phyloP scores from a whole-genome alignment of 2,888 invertebrate genomes.

The Cordilura impudica region DNA sequence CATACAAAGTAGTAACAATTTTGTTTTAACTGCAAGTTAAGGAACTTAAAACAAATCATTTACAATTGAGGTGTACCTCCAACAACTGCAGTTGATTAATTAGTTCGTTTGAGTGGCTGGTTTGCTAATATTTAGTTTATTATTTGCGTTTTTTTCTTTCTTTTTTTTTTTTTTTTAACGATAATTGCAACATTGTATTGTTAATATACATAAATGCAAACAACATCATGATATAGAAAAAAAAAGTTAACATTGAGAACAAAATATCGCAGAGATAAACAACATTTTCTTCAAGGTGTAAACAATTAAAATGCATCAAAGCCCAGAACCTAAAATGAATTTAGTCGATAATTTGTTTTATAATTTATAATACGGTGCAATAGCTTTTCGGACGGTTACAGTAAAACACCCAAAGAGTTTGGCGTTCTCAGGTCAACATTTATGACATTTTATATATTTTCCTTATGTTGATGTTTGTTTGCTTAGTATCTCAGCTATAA shows the following conservation, averaged over 20 bases:
- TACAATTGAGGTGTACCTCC: background rate
- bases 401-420: no score
- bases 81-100: constrained; percentile 28
- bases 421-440: no score
- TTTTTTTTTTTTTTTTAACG: background rate
- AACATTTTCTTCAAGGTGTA: background rate
- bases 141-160: background rate
- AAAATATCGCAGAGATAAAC: background rate
- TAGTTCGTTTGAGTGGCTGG: constrained; percentile 22
- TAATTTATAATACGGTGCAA: no score
- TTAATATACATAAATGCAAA: constrained; percentile 4
- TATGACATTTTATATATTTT: no score
- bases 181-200: constrained; percentile 46
- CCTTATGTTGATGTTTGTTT: no score
- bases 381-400: no score
- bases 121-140: background rate
- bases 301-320: no score
- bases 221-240: background rate
- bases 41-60: background rate
- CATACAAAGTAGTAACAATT: no score
- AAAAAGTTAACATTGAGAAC: background rate
- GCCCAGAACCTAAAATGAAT: no score
- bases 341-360: no score
- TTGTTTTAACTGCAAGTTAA: background rate
- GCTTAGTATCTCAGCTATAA: no score